phyloP scores from a whole-genome alignment of 1,140 invertebrate species.

The Grapholita molesta region DNA sequence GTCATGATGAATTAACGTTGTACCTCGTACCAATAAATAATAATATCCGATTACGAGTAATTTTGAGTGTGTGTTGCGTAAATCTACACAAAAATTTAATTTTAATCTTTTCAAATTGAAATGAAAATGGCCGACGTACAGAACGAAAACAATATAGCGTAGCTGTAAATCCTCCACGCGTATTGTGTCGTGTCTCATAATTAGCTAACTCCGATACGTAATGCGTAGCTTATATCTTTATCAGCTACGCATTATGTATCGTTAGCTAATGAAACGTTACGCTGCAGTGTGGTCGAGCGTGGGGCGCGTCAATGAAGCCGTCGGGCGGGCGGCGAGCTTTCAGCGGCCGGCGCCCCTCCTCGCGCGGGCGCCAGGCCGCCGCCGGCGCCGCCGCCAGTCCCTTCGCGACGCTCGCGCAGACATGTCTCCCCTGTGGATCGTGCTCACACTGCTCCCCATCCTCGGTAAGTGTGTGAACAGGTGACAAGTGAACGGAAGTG shows the following conservation, averaged over 20 bases:
- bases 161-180: too few species aligned
- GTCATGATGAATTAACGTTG: too few species aligned
- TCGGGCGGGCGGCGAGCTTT: constrained; percentile 64
- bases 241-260: too few species aligned
- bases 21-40: too few species aligned
- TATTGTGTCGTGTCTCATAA: background rate
- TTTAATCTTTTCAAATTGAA: too few species aligned
- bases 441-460: constrained; percentile 64
- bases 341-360: constrained; percentile 44
- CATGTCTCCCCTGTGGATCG: constrained; percentile 71
- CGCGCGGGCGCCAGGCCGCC: constrained; percentile 46
- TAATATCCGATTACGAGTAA: too few species aligned
- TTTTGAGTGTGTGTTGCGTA: too few species aligned
- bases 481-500: constrained; percentile 16
- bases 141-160: too few species aligned
- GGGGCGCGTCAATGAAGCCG: background rate
- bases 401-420: constrained; percentile 61
- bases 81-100: too few species aligned
- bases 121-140: too few species aligned
- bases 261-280: background rate
- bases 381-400: constrained; percentile 49
- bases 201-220: background rate
- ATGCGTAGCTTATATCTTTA: background rate
- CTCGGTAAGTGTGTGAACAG: constrained; percentile 58
- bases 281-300: background rate